Conservation (phyloP, 2,113 vertebrate species). For the Petaurus breviceps region DNA sequence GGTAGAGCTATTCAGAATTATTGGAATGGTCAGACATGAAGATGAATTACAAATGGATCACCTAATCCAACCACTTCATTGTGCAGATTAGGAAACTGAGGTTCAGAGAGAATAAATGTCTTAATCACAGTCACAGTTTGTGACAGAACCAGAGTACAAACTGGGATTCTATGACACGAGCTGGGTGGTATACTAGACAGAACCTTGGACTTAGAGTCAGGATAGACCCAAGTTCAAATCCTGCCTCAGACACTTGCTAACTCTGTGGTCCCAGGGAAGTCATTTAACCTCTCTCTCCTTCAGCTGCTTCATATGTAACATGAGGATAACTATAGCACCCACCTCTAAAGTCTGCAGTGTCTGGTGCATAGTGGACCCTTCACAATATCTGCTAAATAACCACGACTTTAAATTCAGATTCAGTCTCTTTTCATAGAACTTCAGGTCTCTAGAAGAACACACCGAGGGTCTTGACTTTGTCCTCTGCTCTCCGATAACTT, state of each 20-base stretch:
- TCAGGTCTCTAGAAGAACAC: neutral
- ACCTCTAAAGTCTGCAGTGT: neutral
- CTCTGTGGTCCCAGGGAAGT: neutral
- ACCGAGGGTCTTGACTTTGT: neutral
- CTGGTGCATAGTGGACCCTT: neutral
- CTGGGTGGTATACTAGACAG: neutral
- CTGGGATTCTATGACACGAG: neutral
- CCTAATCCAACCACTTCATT: neutral
- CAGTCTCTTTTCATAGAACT: neutral
- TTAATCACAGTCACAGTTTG: neutral
- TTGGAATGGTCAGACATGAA: neutral
- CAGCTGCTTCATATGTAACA: neutral
- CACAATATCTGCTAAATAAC: neutral
- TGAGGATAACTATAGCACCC: neutral
- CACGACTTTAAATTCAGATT: neutral
- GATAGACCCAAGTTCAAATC: neutral
- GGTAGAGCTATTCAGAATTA: neutral
- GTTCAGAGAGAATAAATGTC: neutral
- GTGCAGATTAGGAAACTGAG: neutral
- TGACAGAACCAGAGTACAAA: neutral
- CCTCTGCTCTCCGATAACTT: neutral
- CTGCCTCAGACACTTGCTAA: neutral
- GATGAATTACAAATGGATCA: neutral
- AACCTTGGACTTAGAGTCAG: neutral
- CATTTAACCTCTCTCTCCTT: neutral